phyloP scores from a whole-genome alignment of 2,888 invertebrate genomes.

The Hipparchia sbordonii region DNA sequence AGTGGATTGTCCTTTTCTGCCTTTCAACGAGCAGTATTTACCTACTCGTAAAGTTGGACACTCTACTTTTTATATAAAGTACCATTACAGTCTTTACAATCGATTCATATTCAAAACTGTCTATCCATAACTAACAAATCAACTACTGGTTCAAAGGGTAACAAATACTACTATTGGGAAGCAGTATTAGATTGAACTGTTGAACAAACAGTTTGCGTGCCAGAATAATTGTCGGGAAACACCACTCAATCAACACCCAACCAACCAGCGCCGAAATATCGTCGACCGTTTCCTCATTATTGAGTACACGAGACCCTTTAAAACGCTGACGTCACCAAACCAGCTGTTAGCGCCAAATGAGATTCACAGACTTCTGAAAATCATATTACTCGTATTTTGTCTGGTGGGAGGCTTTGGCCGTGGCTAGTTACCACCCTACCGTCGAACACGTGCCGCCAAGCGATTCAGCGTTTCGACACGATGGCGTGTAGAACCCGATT shows the following conservation, averaged over 20 bases:
- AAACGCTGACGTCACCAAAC: not conserved
- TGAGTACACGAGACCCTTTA: slow-evolving; percentile 22
- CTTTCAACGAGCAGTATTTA: too few species aligned
- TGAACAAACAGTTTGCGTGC: slow-evolving; percentile 29
- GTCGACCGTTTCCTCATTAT: slow-evolving; percentile 32
- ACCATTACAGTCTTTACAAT: too few species aligned
- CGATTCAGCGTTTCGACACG: too few species aligned
- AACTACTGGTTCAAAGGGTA: not conserved
- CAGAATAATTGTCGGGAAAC: slow-evolving; percentile 29
- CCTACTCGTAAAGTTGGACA: too few species aligned
- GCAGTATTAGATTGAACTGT: slow-evolving; percentile 17
- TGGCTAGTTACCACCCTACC: too few species aligned
- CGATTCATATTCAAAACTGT: not conserved
- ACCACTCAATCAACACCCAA: slow-evolving; percentile 34
- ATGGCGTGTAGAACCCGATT: too few species aligned
- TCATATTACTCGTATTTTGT: not conserved
- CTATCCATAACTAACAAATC: not conserved
- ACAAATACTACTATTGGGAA: not conserved
- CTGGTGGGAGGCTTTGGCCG: too few species aligned
- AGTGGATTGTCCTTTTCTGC: too few species aligned
- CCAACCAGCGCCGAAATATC: slow-evolving; percentile 30
- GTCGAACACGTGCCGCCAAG: too few species aligned
- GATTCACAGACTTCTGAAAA: not conserved
- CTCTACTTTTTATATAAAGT: too few species aligned
- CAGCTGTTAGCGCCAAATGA: not conserved